These are phyloP conservation scores for Sturnus vulgaris DNA, from an alignment of 2,113 vertebrate genomes.

Conservation along the genomic window DNA sequence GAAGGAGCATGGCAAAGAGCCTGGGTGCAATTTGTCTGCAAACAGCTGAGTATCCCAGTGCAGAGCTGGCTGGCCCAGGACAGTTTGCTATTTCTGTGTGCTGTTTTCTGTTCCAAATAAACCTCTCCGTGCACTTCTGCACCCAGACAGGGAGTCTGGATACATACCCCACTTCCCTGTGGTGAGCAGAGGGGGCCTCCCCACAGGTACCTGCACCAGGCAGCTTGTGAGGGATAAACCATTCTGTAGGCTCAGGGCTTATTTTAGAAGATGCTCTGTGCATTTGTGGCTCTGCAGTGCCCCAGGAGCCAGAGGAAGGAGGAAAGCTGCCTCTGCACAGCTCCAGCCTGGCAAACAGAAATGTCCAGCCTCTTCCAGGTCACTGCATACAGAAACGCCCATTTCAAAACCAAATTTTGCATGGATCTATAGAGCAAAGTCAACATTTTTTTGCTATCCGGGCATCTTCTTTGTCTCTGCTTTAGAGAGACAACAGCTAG, in stretches of 20 bases:
- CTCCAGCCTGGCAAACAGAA: background rate
- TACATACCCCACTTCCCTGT: background rate
- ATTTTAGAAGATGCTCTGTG: background rate
- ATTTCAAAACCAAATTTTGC: background rate
- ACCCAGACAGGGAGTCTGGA: background rate
- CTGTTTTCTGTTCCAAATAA: background rate
- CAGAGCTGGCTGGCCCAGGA: background rate
- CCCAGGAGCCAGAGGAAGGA: background rate
- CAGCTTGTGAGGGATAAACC: background rate
- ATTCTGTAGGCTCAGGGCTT: background rate
- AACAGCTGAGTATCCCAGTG: fast-evolving
- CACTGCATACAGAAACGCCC: background rate
- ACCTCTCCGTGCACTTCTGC: background rate
- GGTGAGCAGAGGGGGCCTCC: background rate
- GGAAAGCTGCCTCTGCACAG: background rate
- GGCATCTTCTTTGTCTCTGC: background rate
- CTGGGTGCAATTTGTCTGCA: background rate
- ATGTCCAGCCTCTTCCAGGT: background rate
- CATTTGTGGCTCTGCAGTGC: fast-evolving
- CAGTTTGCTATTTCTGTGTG: background rate
- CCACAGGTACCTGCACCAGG: background rate
- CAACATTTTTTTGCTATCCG: background rate
- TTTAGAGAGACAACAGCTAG: background rate
- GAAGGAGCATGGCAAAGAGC: background rate
- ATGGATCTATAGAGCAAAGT: background rate